These are phyloP conservation scores for Drosophila multiciliata DNA, from an alignment of 2,888 invertebrate species.

Conservation along the genomic window DNA sequence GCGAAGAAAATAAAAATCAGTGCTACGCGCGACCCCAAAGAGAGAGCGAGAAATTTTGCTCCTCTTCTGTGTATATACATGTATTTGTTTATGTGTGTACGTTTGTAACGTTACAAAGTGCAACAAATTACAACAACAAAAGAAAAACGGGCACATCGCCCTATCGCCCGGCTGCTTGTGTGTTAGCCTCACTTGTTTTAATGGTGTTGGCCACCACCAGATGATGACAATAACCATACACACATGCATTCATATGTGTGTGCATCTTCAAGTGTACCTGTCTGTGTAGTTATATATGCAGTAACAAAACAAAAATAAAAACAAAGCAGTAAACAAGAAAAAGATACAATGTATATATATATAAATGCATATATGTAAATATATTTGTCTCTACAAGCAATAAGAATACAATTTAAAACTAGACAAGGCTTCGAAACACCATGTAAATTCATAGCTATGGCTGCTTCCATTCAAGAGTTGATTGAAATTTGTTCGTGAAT, in stretches of 20 bases:
- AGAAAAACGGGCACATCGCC: slow-evolving; percentile 6
- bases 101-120: slow-evolving; percentile 52
- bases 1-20: slow-evolving; percentile 15
- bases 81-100: slow-evolving; percentile 8
- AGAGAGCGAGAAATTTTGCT: slow-evolving; percentile 8
- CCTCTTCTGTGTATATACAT: slow-evolving; percentile 1
- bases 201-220: slow-evolving; percentile 31
- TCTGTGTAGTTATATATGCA: slow-evolving; percentile 8
- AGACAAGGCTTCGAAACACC: not conserved
- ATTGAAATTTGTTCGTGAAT: slow-evolving; percentile 43
- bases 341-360: slow-evolving; percentile 1
- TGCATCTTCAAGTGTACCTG: slow-evolving; percentile 13
- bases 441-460: not conserved
- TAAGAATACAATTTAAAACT: slow-evolving; percentile 1
- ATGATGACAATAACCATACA: slow-evolving; percentile 38
- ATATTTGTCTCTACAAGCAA: not conserved
- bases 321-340: slow-evolving; percentile 35
- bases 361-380: slow-evolving; percentile 1
- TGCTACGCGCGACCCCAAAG: slow-evolving; percentile 4
- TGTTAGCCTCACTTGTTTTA: slow-evolving; percentile 33
- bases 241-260: slow-evolving; percentile 1
- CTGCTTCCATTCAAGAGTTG: not conserved
- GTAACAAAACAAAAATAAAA: slow-evolving; percentile 49
- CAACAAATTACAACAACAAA: slow-evolving; percentile 20
- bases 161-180: slow-evolving; percentile 9